Conservation (phyloP, 2,113 vertebrate genomes). For the Sinocyclocheilus anshuiensis region DNA sequence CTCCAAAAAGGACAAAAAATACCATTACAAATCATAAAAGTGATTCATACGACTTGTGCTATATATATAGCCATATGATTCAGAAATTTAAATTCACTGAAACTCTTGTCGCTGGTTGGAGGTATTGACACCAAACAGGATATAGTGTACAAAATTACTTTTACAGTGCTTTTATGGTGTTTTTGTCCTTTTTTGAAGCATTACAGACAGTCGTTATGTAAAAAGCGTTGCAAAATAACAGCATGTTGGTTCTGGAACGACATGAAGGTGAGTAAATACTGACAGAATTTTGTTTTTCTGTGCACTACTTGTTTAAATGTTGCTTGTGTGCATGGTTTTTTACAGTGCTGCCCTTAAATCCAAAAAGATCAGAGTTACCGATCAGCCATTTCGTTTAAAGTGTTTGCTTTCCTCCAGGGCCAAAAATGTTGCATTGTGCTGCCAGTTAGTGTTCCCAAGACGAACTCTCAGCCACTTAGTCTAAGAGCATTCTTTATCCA, state of each 20-base stretch:
- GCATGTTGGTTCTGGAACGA: background rate
- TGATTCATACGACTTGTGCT: background rate
- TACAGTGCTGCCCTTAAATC: background rate
- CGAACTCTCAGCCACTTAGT: slow-evolving; percentile 66
- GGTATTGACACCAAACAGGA: background rate
- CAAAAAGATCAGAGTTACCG: slow-evolving; percentile 16
- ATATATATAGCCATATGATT: background rate
- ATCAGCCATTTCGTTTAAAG: slow-evolving; percentile 15
- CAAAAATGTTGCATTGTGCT: slow-evolving; percentile 57
- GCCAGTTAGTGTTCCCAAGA: slow-evolving; percentile 68
- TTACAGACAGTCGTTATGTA: background rate
- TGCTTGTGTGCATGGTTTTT: slow-evolving; percentile 4
- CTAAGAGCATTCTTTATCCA: slow-evolving; percentile 66
- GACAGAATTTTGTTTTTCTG: background rate
- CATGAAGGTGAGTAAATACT: slow-evolving; percentile 18
- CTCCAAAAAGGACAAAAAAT: background rate
- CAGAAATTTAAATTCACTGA: background rate
- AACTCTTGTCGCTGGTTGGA: background rate
- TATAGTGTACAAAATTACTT: background rate
- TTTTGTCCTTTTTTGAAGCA: background rate
- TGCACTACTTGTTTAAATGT: background rate
- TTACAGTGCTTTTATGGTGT: background rate
- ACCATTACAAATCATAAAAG: background rate
- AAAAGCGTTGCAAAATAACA: background rate
- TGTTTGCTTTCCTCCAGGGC: slow-evolving; percentile 6